phyloP scores from a whole-genome alignment of 2,113 vertebrate species.

The Scopus umbretta region DNA sequence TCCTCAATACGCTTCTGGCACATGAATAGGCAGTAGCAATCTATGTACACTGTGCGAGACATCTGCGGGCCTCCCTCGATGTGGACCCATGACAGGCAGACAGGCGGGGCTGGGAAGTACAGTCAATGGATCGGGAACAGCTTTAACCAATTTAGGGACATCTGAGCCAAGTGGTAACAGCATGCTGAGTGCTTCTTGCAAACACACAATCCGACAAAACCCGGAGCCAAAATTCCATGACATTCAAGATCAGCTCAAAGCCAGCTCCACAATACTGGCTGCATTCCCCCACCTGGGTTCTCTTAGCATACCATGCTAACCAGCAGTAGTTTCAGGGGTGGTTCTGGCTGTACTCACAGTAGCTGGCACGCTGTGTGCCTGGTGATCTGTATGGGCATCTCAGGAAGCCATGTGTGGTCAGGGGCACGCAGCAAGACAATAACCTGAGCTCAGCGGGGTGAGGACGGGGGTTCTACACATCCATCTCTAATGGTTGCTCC shows the following conservation, averaged over 20 bases:
- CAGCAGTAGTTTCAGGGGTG: neutral
- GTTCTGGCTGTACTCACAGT: neutral
- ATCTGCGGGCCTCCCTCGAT: neutral
- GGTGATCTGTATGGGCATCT: neutral
- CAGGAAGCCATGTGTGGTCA: neutral
- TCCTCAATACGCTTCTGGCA: neutral
- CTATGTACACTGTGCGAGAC: neutral
- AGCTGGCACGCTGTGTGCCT: neutral
- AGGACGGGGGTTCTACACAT: neutral
- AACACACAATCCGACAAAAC: neutral
- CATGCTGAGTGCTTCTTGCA: constrained; percentile 38
- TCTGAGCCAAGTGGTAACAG: constrained; percentile 43
- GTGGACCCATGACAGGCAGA: neutral
- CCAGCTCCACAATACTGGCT: neutral
- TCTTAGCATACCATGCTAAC: neutral
- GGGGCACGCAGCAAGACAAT: neutral
- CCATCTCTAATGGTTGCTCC: neutral
- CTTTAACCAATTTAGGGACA: constrained; percentile 54
- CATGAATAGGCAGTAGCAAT: neutral
- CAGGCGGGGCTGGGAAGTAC: neutral
- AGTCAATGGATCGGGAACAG: constrained; percentile 33
- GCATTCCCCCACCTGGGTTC: neutral
- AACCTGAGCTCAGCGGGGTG: neutral
- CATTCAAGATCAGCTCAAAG: neutral
- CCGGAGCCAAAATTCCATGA: constrained; percentile 51